phyloP scores from a whole-genome alignment of 2,888 invertebrate species.

The Erynnis tages region DNA sequence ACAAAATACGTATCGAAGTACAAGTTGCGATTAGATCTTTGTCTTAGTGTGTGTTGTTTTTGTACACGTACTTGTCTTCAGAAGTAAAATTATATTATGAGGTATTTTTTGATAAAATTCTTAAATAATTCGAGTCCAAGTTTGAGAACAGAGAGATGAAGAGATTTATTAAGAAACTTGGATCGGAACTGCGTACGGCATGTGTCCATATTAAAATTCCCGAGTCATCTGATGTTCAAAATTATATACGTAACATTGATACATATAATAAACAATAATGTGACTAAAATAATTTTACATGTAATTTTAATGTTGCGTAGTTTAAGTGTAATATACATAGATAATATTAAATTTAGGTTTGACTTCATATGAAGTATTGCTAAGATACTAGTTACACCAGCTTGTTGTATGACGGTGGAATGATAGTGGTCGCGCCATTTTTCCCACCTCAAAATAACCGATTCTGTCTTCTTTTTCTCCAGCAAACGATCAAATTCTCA shows the following conservation, averaged over 20 bases:
- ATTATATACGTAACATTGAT: constrained; percentile 81
- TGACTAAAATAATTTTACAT: constrained; percentile 80
- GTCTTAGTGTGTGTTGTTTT: constrained; percentile 57
- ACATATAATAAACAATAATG: constrained; percentile 79
- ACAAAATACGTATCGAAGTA: constrained; percentile 81
- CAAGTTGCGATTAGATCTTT: constrained; percentile 73
- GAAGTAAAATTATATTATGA: constrained; percentile 50
- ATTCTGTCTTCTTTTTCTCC: not conserved
- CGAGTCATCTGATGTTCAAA: constrained; percentile 79
- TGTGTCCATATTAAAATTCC: constrained; percentile 50
- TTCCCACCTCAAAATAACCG: constrained; percentile 19
- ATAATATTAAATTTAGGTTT: constrained; percentile 59
- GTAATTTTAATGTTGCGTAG: constrained; percentile 77
- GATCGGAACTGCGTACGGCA: constrained; percentile 46
- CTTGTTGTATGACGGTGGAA: constrained; percentile 46
- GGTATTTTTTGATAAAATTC: constrained; percentile 71
- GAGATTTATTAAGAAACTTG: constrained; percentile 52
- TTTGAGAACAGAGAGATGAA: constrained; percentile 43
- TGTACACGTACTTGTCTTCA: constrained; percentile 58
- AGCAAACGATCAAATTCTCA: constrained; percentile 2
- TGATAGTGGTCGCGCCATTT: constrained; percentile 30
- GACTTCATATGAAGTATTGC: constrained; percentile 76
- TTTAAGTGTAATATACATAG: constrained; percentile 77
- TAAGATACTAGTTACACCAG: constrained; percentile 57
- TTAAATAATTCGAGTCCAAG: constrained; percentile 67